A percentile compares a stretch with the other conserved stretches of the same genome.
These are phyloP conservation scores for Malurus leucopterus DNA, from an alignment of 2,797 vertebrate genomes.

Conservation along the genomic window DNA sequence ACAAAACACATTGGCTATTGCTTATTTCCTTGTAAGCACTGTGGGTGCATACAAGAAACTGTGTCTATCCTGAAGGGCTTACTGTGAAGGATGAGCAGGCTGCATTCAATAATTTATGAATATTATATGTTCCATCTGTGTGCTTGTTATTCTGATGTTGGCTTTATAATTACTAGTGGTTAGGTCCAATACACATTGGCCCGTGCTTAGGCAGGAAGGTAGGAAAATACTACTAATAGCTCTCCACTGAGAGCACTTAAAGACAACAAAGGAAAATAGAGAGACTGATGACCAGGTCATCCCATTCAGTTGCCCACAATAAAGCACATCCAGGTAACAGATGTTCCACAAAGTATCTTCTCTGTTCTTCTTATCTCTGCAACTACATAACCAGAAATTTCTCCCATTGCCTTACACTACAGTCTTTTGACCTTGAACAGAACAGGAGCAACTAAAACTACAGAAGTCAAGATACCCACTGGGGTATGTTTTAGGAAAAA, in stretches of 20 bases:
- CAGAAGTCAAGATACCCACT: not conserved
- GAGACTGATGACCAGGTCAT: not conserved
- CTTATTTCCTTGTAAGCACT: not conserved
- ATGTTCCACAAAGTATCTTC: not conserved
- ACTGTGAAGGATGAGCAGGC: constrained; percentile 3
- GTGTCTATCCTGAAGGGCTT: not conserved
- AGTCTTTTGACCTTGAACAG: not conserved
- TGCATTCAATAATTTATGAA: constrained; percentile 34
- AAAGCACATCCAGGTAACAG: not conserved
- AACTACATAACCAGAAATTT: not conserved
- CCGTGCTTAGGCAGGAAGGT: not conserved
- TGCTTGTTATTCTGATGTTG: not conserved
- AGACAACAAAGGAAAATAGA: not conserved
- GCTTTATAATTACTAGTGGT: not conserved
- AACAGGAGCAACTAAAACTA: not conserved
- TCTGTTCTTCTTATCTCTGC: not conserved
- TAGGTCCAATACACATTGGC: not conserved
- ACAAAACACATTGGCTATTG: not conserved
- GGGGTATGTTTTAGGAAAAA: not conserved
- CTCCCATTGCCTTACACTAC: not conserved
- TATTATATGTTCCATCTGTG: constrained; percentile 4
- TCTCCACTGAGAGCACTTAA: not conserved
- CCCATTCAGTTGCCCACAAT: not conserved
- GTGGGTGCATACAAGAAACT: not conserved
- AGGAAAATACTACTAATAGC: not conserved